Conservation (phyloP, 2,797 vertebrate genomes). For the Myripristis murdjan region DNA sequence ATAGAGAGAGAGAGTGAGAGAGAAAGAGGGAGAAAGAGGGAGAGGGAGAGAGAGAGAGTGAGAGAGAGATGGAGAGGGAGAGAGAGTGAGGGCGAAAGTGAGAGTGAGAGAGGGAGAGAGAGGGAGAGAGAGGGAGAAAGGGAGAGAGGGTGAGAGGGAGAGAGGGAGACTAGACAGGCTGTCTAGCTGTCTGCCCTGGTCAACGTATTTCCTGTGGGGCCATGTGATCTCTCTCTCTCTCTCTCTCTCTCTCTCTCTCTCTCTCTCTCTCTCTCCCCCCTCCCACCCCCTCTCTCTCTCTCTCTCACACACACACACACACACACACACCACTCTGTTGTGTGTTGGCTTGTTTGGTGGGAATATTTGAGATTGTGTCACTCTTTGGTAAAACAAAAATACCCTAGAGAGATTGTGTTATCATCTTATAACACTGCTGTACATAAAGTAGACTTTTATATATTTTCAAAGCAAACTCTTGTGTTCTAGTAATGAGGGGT, state of each 20-base stretch:
- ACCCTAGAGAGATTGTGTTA: neutral
- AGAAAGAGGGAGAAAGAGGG: slow-evolving; percentile 14
- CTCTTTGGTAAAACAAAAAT: slow-evolving; percentile 24
- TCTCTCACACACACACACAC: slow-evolving; percentile 33
- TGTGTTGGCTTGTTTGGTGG: neutral
- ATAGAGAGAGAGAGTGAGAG: slow-evolving; percentile 32
- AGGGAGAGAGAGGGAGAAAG: too few relatives aligned
- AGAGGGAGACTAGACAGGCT: too few relatives aligned
- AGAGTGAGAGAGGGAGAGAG: neutral
- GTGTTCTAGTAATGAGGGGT: neutral
- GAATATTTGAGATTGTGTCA: slow-evolving; percentile 35
- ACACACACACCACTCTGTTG: slow-evolving; percentile 55
- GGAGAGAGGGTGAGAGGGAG: too few relatives aligned
- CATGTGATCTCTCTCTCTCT: too few relatives aligned
- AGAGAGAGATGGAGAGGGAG: too few relatives aligned
- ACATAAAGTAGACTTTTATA: neutral
- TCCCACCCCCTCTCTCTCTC: too few relatives aligned
- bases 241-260: too few relatives aligned
- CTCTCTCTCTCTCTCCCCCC: too few relatives aligned
- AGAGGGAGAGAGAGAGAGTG: neutral
- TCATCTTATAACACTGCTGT: neutral
- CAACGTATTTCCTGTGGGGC: slow-evolving; percentile 39
- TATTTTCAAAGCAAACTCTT: neutral
- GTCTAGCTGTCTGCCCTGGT: slow-evolving; percentile 32
- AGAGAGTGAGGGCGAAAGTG: neutral